Percentiles rank a stretch among this genome's conserved stretches.
phyloP scores from a whole-genome alignment of 2,797 vertebrate species.

The Anguilla obscura region DNA sequence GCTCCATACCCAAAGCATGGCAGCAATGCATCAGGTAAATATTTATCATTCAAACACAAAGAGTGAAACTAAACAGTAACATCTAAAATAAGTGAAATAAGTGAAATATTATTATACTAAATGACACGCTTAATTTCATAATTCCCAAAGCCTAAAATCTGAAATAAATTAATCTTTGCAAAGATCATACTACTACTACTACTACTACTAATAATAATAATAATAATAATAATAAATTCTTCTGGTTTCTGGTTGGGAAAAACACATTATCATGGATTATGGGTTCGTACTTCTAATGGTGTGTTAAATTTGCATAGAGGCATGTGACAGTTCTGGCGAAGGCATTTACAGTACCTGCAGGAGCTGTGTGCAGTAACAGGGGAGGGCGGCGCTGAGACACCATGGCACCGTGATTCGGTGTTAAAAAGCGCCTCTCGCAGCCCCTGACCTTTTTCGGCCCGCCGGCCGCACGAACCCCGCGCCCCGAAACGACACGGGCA shows the following conservation, averaged over 20 bases:
- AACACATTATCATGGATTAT: not conserved
- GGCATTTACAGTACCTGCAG: not conserved
- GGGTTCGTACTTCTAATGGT: not conserved
- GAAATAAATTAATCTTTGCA: not conserved
- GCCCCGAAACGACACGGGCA: not conserved
- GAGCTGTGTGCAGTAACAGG: not conserved
- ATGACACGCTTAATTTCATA: not conserved
- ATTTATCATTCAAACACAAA: not conserved
- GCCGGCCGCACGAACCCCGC: not conserved
- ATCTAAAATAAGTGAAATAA: not conserved
- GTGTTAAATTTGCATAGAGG: not conserved
- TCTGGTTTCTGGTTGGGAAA: not conserved
- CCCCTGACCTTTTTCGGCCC: not conserved
- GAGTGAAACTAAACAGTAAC: not conserved
- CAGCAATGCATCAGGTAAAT: not conserved
- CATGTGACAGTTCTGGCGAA: not conserved
- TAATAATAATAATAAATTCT: not conserved
- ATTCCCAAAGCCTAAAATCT: not conserved
- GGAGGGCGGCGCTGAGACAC: not conserved
- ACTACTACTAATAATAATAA: not conserved
- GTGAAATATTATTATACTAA: not conserved
- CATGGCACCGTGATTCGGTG: not conserved
- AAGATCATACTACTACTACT: not conserved
- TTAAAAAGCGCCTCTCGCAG: not conserved
- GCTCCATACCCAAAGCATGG: not conserved